Evolutionary conservation across 64 coral and sea anemone species (phyloP), one percentile per base, ranked within the genome.

Genomic region (Catalaphyllia jardinei): DNA sequence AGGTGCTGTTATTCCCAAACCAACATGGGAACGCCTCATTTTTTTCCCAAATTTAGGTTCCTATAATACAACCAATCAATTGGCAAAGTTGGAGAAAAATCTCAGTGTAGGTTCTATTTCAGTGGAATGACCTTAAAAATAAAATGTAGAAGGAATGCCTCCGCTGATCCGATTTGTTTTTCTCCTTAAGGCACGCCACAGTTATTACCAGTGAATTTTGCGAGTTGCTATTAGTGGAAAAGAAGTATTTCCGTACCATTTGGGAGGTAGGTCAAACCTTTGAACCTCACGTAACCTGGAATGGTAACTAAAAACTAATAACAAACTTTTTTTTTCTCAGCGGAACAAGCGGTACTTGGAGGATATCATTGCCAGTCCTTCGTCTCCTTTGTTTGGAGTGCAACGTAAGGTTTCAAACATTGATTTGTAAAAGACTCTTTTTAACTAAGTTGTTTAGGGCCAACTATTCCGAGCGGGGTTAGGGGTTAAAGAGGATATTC

Each of bases 191-290:
- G 30, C 89, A 88, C 31, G 79, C 86, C 3, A 95, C 89, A 27
- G 94, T 92, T 14, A 67, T 95, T 51, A 95, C 94, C 9, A 95
- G 86, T 60, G 86, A 86, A 20, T 67, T 38, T 57, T 95, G 94
- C 30, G 94, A 92, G 57, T 30, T 95, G 42, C 52, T 95, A 19
- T 24, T 60, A 1, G 86, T 95, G 39, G 72, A 92, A 50, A 92
- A 92, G 54, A 92, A 88, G 19, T 57, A 92, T 60, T 95, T 95
- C 71, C 80, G 86, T 57, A 80, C 38, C 22, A 89, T 95, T 50
- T 95, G 89, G 89, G 86, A 95, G 94, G 94, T 95, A 89, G 15
- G 80, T 46, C 22, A 50, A 73, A 61, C 4, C 16, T 83, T 25
- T 67, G 29, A 22, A 25, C 20, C 19, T 60, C 19, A 13, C 33